These are phyloP conservation scores for Gymnosoma rotundatum DNA, from an alignment of 2,888 invertebrate species.

Conservation along the genomic window DNA sequence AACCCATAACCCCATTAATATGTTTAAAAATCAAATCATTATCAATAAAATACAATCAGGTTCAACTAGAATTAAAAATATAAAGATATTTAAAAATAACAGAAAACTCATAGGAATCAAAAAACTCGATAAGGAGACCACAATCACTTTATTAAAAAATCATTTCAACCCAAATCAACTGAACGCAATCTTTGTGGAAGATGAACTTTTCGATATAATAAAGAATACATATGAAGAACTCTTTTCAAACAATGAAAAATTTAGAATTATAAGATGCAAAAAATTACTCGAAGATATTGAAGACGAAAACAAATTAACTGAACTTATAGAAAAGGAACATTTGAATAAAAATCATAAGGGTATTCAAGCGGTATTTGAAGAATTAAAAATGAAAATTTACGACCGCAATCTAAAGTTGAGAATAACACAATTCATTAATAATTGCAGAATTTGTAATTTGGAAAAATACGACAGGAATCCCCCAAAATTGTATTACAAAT, in stretches of 20 bases:
- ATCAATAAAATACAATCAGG: conserved; percentile 1
- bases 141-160: neutral
- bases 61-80: conserved; percentile 31
- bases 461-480: conserved; percentile 46
- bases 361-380: neutral
- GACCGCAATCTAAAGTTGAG: conserved; percentile 1
- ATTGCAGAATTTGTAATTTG: conserved; percentile 16
- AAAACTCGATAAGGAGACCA: conserved; percentile 2
- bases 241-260: conserved; percentile 3
- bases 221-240: no score
- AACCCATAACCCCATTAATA: neutral
- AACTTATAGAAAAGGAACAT: conserved; percentile 1
- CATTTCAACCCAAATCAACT: conserved; percentile 27
- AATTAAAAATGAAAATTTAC: conserved; percentile 8
- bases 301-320: conserved; percentile 1
- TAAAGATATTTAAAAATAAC: conserved; percentile 14
- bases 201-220: neutral
- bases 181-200: neutral
- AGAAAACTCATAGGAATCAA: conserved; percentile 15
- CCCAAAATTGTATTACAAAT: neutral
- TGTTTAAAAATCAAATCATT: neutral
- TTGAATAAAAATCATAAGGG: neutral
- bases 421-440: conserved; percentile 43
- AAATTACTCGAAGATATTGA: conserved; percentile 12
- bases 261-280: neutral